These are phyloP conservation scores for Candoia aspera DNA, from an alignment of 2,113 vertebrate genomes.

Conservation along the genomic window DNA sequence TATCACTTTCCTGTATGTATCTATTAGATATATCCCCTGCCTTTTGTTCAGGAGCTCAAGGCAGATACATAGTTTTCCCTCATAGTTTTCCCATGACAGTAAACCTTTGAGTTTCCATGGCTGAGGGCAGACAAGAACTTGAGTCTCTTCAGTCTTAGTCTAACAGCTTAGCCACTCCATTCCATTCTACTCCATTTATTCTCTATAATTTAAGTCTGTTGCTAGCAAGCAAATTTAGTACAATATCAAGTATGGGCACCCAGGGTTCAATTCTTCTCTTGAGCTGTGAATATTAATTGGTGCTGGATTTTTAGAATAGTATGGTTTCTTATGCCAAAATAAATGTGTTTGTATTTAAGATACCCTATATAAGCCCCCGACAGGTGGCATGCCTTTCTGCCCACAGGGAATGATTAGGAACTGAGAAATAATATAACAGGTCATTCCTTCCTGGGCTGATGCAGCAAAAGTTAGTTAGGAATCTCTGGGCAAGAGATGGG, in stretches of 20 bases:
- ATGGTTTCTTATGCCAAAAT: not conserved
- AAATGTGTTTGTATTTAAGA: not conserved
- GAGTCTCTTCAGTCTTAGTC: too few species aligned
- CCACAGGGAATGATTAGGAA: not conserved
- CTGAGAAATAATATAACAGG: not conserved
- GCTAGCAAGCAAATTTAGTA: not conserved
- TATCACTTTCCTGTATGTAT: too few species aligned
- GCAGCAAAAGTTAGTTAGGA: not conserved
- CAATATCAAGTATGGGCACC: not conserved
- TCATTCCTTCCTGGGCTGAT: not conserved
- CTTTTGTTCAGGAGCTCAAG: too few species aligned
- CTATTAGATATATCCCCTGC: too few species aligned
- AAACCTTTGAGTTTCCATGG: too few species aligned
- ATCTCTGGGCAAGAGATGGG: not conserved
- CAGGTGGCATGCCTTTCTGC: not conserved
- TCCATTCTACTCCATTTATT: not conserved
- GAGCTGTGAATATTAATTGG: not conserved
- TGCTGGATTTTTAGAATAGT: not conserved
- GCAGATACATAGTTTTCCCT: too few species aligned
- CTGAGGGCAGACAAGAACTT: too few species aligned
- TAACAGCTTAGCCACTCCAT: not conserved
- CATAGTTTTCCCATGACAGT: too few species aligned
- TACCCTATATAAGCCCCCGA: not conserved
- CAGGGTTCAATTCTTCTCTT: not conserved
- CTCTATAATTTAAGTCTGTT: not conserved